Evolutionary conservation across 2,888 invertebrate species (phyloP), one percentile per base, ranked within the genome.

Genomic region (Panzeria rudis): DNA sequence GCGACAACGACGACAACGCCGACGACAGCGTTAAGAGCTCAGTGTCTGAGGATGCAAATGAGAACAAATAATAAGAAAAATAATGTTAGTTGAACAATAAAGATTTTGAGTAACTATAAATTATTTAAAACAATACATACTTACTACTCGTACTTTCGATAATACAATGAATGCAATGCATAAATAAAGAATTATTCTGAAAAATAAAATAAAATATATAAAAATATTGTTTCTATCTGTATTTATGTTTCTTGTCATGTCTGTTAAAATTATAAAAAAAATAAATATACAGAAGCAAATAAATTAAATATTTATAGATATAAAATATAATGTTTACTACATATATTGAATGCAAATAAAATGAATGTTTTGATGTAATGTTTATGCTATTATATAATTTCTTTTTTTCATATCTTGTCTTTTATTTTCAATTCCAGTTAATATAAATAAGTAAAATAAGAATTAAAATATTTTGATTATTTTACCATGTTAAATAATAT

Each of bases 1-100:
- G n/a, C 41, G 29, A 35, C 44, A 41, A 35, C 61, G 32, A 15
- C 54, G 59, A 23, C 29, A 13, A 17, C 44, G 15, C 7, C 2
- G 23, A 17, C 64, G 35, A 20, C 15, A n/a, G 41, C 76, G 69
- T 17, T 29, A 77, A 59, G 29, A 66, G 72, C 61, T 76, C 50
- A 73, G 72, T 80, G 68, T 77, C 72, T 59, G 76, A 86, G 80
- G 76, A 86, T 86, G 80, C 86, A 73, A 83, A 80, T 64, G 72
- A 61, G 62, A 72, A 50, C 59, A 75, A 69, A 66, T 25, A 79
- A 71, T 85, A 78, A 80, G 11, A 66, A 80, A 71, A 54, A 86
- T 80, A 83, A 86, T 86, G 86, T 86, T 86, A 86, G 86, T 86
- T 81, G 56, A 73, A 59, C n/a, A 52, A 66, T 15, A 62, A 47